Percentiles rank a stretch among this genome's conserved stretches.
Conservation (phyloP, 2,888 invertebrate species). For the Atethmia centrago region DNA sequence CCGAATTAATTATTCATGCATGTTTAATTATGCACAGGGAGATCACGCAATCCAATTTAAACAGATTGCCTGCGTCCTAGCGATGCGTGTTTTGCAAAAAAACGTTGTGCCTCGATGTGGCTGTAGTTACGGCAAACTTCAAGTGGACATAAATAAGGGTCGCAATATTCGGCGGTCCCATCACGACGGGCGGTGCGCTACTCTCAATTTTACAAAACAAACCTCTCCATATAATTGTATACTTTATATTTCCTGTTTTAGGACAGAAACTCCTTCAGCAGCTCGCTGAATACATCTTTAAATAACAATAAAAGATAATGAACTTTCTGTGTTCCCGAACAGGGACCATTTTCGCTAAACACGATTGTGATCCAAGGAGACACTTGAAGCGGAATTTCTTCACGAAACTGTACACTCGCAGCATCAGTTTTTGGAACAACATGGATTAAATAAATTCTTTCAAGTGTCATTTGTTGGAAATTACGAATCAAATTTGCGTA, state of each 20-base stretch:
- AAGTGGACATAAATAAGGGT: constrained; percentile 90
- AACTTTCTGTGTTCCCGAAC: constrained; percentile 72
- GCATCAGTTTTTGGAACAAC: constrained; percentile 84
- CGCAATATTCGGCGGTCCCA: constrained; percentile 88
- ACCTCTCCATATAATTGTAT: constrained; percentile 63
- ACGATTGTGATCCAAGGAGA: constrained; percentile 66
- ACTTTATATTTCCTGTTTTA: constrained; percentile 58
- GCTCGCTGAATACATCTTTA: constrained; percentile 67
- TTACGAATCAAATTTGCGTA: constrained; percentile 77
- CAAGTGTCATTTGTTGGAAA: constrained; percentile 78
- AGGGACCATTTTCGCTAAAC: constrained; percentile 78
- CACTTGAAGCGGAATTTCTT: constrained; percentile 82
- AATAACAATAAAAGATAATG: constrained; percentile 78
- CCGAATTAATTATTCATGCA: constrained; percentile 61
- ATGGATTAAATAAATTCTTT: constrained; percentile 86
- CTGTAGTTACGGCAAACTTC: constrained; percentile 86
- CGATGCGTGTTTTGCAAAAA: constrained; percentile 80
- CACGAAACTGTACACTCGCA: constrained; percentile 80
- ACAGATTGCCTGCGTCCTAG: constrained; percentile 72
- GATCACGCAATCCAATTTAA: constrained; percentile 74
- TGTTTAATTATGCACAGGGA: constrained; percentile 63
- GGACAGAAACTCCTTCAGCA: constrained; percentile 58
- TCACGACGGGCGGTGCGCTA: constrained; percentile 82
- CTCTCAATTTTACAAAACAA: constrained; percentile 78
- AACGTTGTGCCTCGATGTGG: constrained; percentile 78